Evolutionary conservation across 2,797 vertebrate genomes (phyloP).

Genomic region (Psittacula echo): DNA sequence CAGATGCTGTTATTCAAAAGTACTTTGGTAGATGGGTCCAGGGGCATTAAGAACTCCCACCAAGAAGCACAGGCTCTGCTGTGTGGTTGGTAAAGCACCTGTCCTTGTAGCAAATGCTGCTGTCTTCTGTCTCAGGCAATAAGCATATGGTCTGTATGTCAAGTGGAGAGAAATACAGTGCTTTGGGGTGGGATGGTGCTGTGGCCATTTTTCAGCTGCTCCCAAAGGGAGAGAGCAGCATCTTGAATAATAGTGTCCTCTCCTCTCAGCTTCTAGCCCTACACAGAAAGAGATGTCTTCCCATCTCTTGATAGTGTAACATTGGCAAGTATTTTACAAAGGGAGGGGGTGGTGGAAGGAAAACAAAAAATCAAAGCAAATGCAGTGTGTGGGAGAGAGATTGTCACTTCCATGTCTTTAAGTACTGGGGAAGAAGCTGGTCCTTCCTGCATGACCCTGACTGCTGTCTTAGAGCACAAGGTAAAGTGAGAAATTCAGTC

Average conservation of each 20-base stretch:
- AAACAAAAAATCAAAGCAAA: slow-evolving; percentile 2
- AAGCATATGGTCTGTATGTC: not conserved
- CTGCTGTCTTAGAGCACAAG: not conserved
- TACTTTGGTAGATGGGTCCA: not conserved
- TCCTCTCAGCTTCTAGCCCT: not conserved
- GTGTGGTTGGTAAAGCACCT: not conserved
- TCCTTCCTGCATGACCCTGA: not conserved
- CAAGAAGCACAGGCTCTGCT: not conserved
- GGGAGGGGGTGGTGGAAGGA: not conserved
- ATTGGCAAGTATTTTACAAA: not conserved
- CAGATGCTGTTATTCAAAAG: not conserved
- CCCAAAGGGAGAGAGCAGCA: not conserved
- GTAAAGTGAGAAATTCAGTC: not conserved
- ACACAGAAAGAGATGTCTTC: not conserved
- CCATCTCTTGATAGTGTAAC: not conserved
- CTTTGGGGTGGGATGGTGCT: not conserved
- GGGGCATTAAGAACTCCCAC: not conserved
- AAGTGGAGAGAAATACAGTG: not conserved
- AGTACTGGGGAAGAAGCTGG: not conserved
- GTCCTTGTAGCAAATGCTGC: slow-evolving; percentile 8
- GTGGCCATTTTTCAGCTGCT: not conserved
- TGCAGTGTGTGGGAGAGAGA: not conserved
- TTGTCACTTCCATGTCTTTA: not conserved
- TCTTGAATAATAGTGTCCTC: not conserved
- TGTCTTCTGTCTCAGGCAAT: not conserved